Base-by-base conservation (phyloP, 2,888 invertebrate genomes). In the Cataglyphis cursor region DNA sequence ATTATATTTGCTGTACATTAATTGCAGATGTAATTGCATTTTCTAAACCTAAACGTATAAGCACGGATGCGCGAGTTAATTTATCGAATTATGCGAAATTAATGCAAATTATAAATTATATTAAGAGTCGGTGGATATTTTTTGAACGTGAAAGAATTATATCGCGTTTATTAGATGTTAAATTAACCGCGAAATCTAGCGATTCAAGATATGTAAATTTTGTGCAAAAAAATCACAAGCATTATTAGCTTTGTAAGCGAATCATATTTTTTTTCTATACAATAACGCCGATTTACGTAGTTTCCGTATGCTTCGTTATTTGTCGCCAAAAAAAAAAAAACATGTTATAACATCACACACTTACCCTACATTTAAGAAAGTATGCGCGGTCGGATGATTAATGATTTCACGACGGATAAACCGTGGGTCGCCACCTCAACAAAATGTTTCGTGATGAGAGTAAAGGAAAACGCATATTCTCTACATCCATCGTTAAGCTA, bases 361-460 rank as follows among this genome's bases (percentile, higher is more conserved):
- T 64, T 75, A 75, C 8, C 21, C 51, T 51, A 62, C 41, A 61
- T 75, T 75, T 62, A 62, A 57, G 38, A 59, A 73, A 59, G 24
- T 41, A 59, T n/a, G 18, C 44, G 3, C 38, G 62, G 24, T 73
- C 72, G 41, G 51, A 75, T 75, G 75, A 75, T 75, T 75, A 75
- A 75, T 48, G 75, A 64, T 12, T 74, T 44, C 31, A 15, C 15
- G 75, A 64, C 21, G 12, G 35, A 64, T 75, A 51, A 74, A n/a
- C 31, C 35, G 5, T 48, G 12, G 18, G 10, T 75, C 15, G 31
- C 35, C 18, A 28, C 28, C 6, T 59, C 41, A 18, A 54, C 54
- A 21, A 75, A 48, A 75, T n/a, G 35, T 75, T 75, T 75, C 24
- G 44, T 64, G 51, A 21, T 48, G 15, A 24, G 35, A 4, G 51